phyloP scores from a whole-genome alignment of 2,797 vertebrate genomes.

The Peromyscus eremicus region DNA sequence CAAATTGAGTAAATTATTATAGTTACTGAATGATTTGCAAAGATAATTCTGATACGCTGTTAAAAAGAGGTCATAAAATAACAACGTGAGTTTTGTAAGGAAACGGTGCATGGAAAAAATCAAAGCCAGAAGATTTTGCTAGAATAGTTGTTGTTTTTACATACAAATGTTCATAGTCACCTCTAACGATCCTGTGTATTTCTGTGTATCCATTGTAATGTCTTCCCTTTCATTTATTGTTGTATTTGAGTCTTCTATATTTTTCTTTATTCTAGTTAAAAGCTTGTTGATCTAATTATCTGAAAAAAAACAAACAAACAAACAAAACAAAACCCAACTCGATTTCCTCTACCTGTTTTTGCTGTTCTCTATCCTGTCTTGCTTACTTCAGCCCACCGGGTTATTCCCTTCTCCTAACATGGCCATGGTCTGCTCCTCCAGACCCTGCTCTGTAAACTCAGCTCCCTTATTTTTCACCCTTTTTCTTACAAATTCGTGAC shows the following conservation, averaged over 20 bases:
- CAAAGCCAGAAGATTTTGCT: background rate
- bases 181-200: background rate
- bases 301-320: too few relatives aligned
- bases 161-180: background rate
- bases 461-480: background rate
- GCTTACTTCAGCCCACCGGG: background rate
- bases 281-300: background rate
- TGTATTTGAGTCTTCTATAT: background rate
- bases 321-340: background rate
- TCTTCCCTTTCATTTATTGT: background rate
- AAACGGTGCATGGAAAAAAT: background rate
- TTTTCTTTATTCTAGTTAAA: background rate
- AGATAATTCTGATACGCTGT: background rate
- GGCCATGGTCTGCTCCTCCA: background rate
- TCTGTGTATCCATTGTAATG: background rate
- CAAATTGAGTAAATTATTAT: background rate
- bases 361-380: background rate
- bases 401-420: background rate
- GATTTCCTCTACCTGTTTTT: background rate
- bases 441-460: background rate
- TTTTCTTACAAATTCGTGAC: background rate
- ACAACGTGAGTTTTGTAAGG: background rate
- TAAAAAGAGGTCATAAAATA: constrained; percentile 4
- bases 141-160: background rate
- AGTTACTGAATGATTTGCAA: background rate